Evolutionary conservation across 1,140 invertebrate species (phyloP), one percentile per base, ranked within the genome.

Genomic region (Lepidotrigona ventralis): DNA sequence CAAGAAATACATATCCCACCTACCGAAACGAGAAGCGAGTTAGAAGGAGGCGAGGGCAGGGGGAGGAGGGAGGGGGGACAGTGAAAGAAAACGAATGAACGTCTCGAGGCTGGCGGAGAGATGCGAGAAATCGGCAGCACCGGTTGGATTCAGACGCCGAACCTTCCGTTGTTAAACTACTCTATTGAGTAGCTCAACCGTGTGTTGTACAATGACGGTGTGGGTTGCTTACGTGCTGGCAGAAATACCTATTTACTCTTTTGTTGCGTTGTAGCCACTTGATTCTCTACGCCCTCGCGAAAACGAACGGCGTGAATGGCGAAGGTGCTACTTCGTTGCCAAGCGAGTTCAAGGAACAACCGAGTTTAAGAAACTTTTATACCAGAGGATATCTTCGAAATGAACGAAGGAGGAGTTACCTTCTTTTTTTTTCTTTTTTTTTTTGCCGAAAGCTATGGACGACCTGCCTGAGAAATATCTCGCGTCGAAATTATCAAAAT

Each of bases 1-100:
- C 90, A 91, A 91, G 91, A 91, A 91, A 85, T 86, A 86, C 88
- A 83, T 90, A 90, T 91, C 84, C 86, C 87, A 84, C 86, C 89
- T 89, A 89, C 86, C 84, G 76, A 90, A 91, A 90, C 70, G 86
- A 81, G 83, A 54, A 76, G 63, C 79, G 71, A 69, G 75, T 87
- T 87, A 77, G 75, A 63, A 9, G 33, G 39, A 17, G 23, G 14
- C 26, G 39, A 46, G 6, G 6, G 39, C 4, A 46, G 6, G 39
- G 33, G 2, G 71, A 58, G 51, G 29, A 33, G 29, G 74, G 63
- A 26, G 14, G 66, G 39, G n/a, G 5, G 69, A 79, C 81, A 84
- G 82, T 68, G 83, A 85, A 79, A 82, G 82, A 85, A 85, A 86
- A 89, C 79, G 84, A 72, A 85, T 39, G 75, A 56, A 70, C 21